Evolutionary conservation across 2,113 vertebrate genomes (phyloP).

Genomic region (Malaclemys terrapin): DNA sequence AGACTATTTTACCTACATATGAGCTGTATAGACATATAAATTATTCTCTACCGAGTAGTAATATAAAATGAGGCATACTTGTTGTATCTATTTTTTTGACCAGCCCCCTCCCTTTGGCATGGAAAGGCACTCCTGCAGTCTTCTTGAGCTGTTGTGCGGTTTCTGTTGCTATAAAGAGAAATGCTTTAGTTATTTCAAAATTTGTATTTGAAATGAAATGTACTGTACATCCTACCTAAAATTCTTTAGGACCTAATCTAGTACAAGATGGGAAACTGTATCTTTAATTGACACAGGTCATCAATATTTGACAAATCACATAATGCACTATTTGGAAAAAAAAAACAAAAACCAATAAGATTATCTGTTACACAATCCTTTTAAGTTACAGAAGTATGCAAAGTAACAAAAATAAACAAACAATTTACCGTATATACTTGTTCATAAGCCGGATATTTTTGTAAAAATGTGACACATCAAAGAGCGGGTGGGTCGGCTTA

Average conservation of each 20-base stretch:
- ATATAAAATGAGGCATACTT: conserved; percentile 82
- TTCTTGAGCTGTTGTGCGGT: conserved; percentile 98
- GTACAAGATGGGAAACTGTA: neutral
- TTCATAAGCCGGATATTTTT: too few relatives aligned
- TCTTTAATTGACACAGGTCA: neutral
- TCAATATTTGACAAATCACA: neutral
- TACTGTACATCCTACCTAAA: neutral
- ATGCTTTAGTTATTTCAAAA: conserved; percentile 20
- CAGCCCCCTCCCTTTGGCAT: conserved; percentile 96
- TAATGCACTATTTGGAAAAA: neutral
- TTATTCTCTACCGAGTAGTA: neutral
- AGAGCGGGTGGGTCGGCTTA: too few relatives aligned
- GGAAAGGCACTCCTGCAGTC: conserved; percentile 96
- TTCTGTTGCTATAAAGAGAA: conserved; percentile 87
- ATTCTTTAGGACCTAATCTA: neutral
- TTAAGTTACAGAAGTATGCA: neutral
- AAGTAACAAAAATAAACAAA: neutral
- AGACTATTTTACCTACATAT: neutral
- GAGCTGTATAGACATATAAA: neutral
- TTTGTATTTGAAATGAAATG: neutral
- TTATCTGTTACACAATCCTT: too few relatives aligned
- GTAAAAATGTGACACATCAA: too few relatives aligned
- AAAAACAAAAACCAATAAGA: too few relatives aligned
- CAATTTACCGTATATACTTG: neutral
- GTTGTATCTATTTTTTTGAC: conserved; percentile 98